Evolutionary conservation across 2,113 vertebrate genomes (phyloP).

Genomic region (Hipposideros armiger): DNA sequence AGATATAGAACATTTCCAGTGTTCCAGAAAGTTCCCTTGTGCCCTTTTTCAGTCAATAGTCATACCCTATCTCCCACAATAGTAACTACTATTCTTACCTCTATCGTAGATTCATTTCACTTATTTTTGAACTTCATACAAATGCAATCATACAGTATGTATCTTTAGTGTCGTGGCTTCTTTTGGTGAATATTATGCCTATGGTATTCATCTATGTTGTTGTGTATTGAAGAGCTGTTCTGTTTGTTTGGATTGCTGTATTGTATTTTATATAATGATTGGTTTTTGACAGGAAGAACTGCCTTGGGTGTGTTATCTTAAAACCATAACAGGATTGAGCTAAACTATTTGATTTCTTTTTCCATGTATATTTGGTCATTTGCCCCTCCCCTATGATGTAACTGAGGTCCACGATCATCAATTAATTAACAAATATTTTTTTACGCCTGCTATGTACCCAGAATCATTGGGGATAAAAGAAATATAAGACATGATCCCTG

Average conservation of each 20-base stretch:
- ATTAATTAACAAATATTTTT: not conserved
- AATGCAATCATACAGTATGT: slow-evolving; percentile 12
- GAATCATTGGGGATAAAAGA: slow-evolving; percentile 13
- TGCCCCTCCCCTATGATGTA: not conserved
- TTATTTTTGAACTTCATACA: slow-evolving; percentile 48
- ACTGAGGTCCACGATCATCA: not conserved
- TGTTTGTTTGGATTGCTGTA: not conserved
- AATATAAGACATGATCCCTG: not conserved
- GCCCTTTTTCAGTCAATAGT: not conserved
- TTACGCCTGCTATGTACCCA: not conserved
- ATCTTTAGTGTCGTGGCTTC: slow-evolving; percentile 5
- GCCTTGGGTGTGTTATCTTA: slow-evolving; percentile 26
- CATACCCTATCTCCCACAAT: not conserved
- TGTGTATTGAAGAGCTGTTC: not conserved
- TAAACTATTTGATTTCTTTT: not conserved
- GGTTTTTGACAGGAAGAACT: not conserved
- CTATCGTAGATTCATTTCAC: not conserved
- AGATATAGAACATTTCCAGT: slow-evolving; percentile 14
- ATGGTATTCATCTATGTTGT: not conserved
- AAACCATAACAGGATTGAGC: slow-evolving; percentile 29
- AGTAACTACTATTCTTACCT: slow-evolving; percentile 1
- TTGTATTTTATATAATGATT: slow-evolving; percentile 46
- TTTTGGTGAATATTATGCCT: slow-evolving; percentile 18
- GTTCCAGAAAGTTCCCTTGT: slow-evolving; percentile 41
- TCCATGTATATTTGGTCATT: not conserved